Evolutionary conservation across 2,797 vertebrate species (phyloP).

Genomic region (Gallinago solitaria): DNA sequence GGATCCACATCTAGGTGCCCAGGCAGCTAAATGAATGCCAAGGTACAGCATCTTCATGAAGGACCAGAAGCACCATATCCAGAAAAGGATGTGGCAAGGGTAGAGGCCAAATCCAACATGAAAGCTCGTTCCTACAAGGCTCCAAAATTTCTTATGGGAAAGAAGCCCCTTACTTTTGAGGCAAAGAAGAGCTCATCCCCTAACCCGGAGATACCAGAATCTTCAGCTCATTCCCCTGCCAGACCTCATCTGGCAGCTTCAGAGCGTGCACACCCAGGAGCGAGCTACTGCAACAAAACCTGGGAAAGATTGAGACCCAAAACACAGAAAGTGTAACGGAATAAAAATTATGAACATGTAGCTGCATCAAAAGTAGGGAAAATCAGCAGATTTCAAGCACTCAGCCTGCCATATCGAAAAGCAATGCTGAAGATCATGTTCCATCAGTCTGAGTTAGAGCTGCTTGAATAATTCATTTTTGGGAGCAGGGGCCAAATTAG

Average conservation of each 20-base stretch:
- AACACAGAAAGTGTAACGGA: not conserved
- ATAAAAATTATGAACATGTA: not conserved
- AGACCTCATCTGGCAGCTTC: not conserved
- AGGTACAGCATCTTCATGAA: too few relatives aligned
- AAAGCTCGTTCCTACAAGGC: too few relatives aligned
- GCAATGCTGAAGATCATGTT: not conserved
- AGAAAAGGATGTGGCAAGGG: too few relatives aligned
- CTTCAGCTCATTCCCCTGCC: too few relatives aligned
- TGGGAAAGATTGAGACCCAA: not conserved
- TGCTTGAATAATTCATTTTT: not conserved
- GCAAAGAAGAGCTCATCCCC: too few relatives aligned
- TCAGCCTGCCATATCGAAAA: not conserved
- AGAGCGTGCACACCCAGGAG: not conserved
- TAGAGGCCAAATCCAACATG: too few relatives aligned
- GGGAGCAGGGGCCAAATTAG: not conserved
- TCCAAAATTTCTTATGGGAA: too few relatives aligned
- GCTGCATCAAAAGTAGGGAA: not conserved
- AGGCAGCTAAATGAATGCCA: too few relatives aligned
- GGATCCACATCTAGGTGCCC: too few relatives aligned
- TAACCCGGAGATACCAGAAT: too few relatives aligned
- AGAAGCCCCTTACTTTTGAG: too few relatives aligned
- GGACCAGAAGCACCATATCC: too few relatives aligned
- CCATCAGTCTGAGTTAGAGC: not conserved
- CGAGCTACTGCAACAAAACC: not conserved
- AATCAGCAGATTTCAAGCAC: not conserved